These are phyloP conservation scores for Oscheius sp. DNA, from an alignment of 2,888 invertebrate species.

Conservation along the genomic window DNA sequence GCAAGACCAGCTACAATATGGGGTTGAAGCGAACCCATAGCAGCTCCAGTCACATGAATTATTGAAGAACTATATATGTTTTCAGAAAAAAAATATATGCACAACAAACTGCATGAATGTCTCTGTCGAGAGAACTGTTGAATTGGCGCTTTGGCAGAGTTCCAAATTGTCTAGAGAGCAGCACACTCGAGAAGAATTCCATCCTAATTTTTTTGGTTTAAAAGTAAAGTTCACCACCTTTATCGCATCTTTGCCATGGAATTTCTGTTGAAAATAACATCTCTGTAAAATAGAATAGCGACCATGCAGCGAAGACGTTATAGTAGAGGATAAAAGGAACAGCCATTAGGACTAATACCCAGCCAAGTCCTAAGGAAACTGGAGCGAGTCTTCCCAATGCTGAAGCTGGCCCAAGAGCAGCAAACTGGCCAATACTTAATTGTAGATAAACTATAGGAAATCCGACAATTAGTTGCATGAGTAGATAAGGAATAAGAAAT, in stretches of 20 bases:
- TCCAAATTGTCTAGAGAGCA: constrained; percentile 56
- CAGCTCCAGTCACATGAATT: constrained; percentile 38
- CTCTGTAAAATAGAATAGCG: constrained; percentile 66
- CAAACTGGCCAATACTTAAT: constrained; percentile 65
- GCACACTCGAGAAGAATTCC: constrained; percentile 58
- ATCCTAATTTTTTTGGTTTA: constrained; percentile 53
- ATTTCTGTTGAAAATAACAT: constrained; percentile 45
- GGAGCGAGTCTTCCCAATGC: constrained; percentile 67
- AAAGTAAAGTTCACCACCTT: constrained; percentile 37
- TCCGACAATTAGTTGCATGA: constrained; percentile 63
- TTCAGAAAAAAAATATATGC: constrained; percentile 72
- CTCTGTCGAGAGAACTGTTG: constrained; percentile 62
- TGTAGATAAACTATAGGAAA: constrained; percentile 68
- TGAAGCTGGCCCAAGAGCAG: constrained; percentile 59
- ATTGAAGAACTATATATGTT: neutral
- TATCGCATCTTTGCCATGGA: constrained; percentile 62
- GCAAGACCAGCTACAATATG: constrained; percentile 87
- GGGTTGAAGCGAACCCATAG: constrained; percentile 78
- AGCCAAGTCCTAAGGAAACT: constrained; percentile 67
- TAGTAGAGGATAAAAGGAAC: constrained; percentile 68
- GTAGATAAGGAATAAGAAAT: constrained; percentile 67
- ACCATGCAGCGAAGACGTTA: constrained; percentile 65
- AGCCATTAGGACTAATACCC: constrained; percentile 66
- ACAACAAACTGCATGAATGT: constrained; percentile 64
- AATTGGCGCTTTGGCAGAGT: constrained; percentile 46